Evolutionary conservation across 2,888 invertebrate genomes (phyloP).

Genomic region (Drosophila rellima): DNA sequence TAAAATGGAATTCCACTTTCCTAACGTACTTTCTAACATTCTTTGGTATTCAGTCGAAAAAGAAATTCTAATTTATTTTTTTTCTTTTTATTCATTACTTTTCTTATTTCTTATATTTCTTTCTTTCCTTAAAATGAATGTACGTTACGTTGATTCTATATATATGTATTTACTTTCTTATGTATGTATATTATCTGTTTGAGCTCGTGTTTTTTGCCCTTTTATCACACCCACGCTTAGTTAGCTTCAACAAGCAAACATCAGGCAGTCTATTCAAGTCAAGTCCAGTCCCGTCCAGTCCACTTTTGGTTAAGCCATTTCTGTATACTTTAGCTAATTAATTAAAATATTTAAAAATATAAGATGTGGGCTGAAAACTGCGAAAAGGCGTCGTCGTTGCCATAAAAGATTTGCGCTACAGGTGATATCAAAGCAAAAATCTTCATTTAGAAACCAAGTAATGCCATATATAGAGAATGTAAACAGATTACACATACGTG

Average conservation of each 20-base stretch:
- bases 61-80: too few relatives aligned
- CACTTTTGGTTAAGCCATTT: slow-evolving; percentile 32
- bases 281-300: slow-evolving; percentile 3
- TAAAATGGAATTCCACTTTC: too few relatives aligned
- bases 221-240: slow-evolving; percentile 30
- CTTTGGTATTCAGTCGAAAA: too few relatives aligned
- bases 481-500: slow-evolving; percentile 17
- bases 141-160: neutral
- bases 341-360: slow-evolving; percentile 59
- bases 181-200: neutral
- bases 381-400: slow-evolving; percentile 66
- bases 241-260: slow-evolving; percentile 22
- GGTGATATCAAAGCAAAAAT: slow-evolving; percentile 57
- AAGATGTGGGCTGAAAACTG: slow-evolving; percentile 54
- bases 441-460: slow-evolving; percentile 54
- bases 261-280: slow-evolving; percentile 1
- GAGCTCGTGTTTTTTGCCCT: slow-evolving; percentile 18
- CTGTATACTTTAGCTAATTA: slow-evolving; percentile 49
- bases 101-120: too few relatives aligned
- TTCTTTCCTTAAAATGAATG: too few relatives aligned
- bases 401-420: slow-evolving; percentile 54
- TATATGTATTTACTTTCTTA: slow-evolving; percentile 31
- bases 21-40: too few relatives aligned
- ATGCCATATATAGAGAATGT: slow-evolving; percentile 48
- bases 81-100: too few relatives aligned